Conservation (phyloP, 2,888 invertebrate genomes). For the Latheticus oryzae region DNA sequence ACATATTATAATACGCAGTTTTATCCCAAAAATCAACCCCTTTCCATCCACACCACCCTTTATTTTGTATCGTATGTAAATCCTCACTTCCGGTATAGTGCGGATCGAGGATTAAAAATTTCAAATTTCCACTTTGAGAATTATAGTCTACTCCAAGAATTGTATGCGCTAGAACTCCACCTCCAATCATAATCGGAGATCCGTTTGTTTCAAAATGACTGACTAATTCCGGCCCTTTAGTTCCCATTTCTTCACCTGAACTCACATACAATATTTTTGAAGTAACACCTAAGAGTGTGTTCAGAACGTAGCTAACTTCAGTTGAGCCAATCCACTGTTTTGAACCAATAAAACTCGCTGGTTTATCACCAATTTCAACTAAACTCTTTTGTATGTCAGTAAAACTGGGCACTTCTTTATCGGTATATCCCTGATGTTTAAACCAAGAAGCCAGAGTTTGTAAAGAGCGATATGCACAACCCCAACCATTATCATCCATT, state of each 20-base stretch:
- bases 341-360: slow-evolving; percentile 86
- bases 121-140: slow-evolving; percentile 80
- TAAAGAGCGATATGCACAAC: slow-evolving; percentile 97
- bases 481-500: slow-evolving; percentile 98
- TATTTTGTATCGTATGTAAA: slow-evolving; percentile 75
- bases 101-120: slow-evolving; percentile 97
- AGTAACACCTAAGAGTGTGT: slow-evolving; percentile 80
- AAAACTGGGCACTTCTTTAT: slow-evolving; percentile 82
- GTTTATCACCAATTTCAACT: slow-evolving; percentile 95
- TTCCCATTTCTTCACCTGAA: slow-evolving; percentile 84
- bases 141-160: slow-evolving; percentile 95
- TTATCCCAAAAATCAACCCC: slow-evolving; percentile 94
- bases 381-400: slow-evolving; percentile 92
- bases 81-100: slow-evolving; percentile 95
- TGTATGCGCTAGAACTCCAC: slow-evolving; percentile 97
- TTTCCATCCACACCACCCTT: slow-evolving; percentile 99
- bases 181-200: slow-evolving; percentile 99
- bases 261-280: slow-evolving; percentile 87
- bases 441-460: slow-evolving; percentile 98
- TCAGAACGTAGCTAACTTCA: slow-evolving; percentile 93
- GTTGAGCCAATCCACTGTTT: slow-evolving; percentile 98
- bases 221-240: slow-evolving; percentile 83
- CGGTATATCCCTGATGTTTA: slow-evolving; percentile 83
- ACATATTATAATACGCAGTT: slow-evolving; percentile 95
- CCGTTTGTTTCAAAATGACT: slow-evolving; percentile 94